phyloP scores from a whole-genome alignment of 1,140 invertebrate genomes.

The Brevipalpus yothersi region DNA sequence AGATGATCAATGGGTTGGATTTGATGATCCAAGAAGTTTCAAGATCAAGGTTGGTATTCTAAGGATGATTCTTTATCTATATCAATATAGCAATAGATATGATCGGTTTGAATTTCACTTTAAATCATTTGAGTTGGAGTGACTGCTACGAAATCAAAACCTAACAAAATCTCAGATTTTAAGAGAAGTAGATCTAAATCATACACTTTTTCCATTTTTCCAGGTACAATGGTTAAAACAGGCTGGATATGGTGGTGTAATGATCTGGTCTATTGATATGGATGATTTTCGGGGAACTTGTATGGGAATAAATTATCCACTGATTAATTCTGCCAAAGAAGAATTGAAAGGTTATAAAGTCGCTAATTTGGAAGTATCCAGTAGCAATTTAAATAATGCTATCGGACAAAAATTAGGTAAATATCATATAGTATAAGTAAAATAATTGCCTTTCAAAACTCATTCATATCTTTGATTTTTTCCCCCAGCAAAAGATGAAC shows the following conservation, averaged over 20 bases:
- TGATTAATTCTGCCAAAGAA: constrained; percentile 61
- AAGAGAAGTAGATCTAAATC: too few relatives aligned
- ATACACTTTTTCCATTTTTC: constrained; percentile 4
- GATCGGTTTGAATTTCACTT: too few relatives aligned
- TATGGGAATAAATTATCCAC: constrained; percentile 66
- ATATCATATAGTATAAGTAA: not conserved
- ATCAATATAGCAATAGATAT: too few relatives aligned
- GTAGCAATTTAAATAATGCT: constrained; percentile 1
- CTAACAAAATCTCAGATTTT: too few relatives aligned
- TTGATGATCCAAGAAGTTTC: constrained; percentile 74
- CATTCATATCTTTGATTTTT: not conserved
- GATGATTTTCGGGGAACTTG: constrained; percentile 76
- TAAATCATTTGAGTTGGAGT: too few relatives aligned
- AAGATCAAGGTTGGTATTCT: constrained; percentile 48
- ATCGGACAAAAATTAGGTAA: constrained; percentile 3
- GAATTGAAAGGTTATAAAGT: constrained; percentile 60
- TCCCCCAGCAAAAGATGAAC: constrained; percentile 30
- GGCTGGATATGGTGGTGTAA: constrained; percentile 77
- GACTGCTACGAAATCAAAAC: too few relatives aligned
- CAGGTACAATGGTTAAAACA: constrained; percentile 82
- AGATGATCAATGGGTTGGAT: constrained; percentile 79
- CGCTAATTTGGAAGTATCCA: constrained; percentile 41
- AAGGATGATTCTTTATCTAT: too few relatives aligned
- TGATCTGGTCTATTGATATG: constrained; percentile 92
- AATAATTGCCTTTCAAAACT: not conserved